A percentile compares a stretch with the other conserved stretches of the same genome.
Evolutionary conservation across 2,113 vertebrate genomes (phyloP).

Genomic region (Cyprinodon brontotheroides): DNA sequence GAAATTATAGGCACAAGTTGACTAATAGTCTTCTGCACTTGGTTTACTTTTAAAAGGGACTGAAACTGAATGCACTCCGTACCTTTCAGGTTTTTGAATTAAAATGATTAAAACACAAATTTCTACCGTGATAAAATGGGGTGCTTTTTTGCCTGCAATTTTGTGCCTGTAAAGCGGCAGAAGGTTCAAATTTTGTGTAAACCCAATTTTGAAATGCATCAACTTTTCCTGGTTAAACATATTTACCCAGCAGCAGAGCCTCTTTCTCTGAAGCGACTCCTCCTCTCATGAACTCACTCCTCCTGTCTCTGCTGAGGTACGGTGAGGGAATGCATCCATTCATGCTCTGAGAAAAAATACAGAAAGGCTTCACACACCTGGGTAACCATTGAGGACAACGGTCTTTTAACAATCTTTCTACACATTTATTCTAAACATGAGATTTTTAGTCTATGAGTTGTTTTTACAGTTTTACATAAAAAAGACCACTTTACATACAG

Average conservation of each 20-base stretch:
- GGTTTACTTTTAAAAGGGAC: no score
- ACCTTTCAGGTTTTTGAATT: no score
- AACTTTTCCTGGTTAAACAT: not conserved
- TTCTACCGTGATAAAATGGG: no score
- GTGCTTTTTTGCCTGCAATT: no score
- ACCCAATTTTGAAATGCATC: not conserved
- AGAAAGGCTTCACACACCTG: not conserved
- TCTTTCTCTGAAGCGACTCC: constrained; percentile 61
- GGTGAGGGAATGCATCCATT: constrained; percentile 41
- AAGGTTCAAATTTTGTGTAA: not conserved
- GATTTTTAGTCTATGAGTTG: not conserved
- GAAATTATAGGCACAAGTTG: no score
- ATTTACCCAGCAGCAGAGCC: constrained; percentile 63
- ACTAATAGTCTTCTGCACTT: no score
- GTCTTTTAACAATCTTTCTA: not conserved
- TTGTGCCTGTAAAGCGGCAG: not conserved
- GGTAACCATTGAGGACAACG: fast-evolving
- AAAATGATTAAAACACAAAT: no score
- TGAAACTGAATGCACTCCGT: no score
- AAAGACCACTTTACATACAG: not conserved
- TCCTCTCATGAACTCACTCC: constrained; percentile 38
- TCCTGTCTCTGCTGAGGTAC: constrained; percentile 48
- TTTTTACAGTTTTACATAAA: not conserved
- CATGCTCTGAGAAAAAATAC: constrained; percentile 27
- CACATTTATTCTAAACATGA: not conserved